Conservation (phyloP, 2,797 vertebrate genomes). For the Hybognathus amarus region DNA sequence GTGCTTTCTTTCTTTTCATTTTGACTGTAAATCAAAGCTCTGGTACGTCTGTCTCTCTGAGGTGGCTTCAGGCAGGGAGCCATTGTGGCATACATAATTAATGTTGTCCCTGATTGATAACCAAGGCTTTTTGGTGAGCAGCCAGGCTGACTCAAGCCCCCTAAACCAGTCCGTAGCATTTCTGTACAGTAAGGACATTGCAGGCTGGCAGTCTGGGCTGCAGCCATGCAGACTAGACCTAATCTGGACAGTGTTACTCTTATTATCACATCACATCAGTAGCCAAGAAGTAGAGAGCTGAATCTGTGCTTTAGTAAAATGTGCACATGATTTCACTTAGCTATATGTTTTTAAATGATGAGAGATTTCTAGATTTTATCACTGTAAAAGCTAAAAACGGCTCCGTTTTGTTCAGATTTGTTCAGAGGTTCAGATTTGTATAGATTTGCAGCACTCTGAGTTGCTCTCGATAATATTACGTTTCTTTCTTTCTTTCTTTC, state of each 20-base stretch:
- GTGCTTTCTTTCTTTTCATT: constrained; percentile 52
- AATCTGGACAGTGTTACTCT: constrained; percentile 44
- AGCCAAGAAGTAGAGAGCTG: constrained; percentile 20
- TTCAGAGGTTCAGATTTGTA: background rate
- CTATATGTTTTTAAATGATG: background rate
- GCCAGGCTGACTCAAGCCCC: constrained; percentile 41
- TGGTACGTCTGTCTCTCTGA: constrained; percentile 37
- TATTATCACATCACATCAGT: constrained; percentile 36
- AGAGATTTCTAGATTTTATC: background rate
- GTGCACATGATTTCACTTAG: constrained; percentile 25
- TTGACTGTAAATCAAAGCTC: constrained; percentile 49
- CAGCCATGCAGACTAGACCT: constrained; percentile 35
- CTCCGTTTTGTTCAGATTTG: background rate
- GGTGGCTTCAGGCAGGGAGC: constrained; percentile 43
- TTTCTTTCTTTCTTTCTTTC: background rate
- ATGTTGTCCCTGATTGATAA: constrained; percentile 62
- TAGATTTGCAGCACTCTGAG: background rate
- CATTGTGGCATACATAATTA: constrained; percentile 58
- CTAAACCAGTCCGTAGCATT: constrained; percentile 45
- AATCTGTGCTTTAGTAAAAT: constrained; percentile 13
- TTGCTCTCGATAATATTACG: background rate
- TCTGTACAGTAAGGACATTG: constrained; percentile 33
- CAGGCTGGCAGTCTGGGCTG: constrained; percentile 34
- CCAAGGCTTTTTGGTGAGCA: constrained; percentile 45
- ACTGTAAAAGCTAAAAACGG: background rate